phyloP scores from a whole-genome alignment of 2,888 invertebrate genomes.

The Xiphydria camelus region DNA sequence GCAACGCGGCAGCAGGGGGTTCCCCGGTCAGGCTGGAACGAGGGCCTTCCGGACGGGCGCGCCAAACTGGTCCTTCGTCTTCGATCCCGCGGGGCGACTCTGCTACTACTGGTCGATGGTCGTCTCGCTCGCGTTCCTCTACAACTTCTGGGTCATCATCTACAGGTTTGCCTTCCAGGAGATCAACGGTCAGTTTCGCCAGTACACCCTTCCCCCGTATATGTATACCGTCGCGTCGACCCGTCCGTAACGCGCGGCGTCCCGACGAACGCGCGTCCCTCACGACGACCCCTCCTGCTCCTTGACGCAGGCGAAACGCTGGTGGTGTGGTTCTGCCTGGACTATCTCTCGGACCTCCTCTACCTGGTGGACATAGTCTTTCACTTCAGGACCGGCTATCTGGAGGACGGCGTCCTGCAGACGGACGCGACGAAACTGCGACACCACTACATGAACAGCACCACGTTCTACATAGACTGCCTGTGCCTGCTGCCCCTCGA shows the following conservation, averaged over 20 bases:
- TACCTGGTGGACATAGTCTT: conserved; percentile 96
- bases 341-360: conserved; percentile 94
- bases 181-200: conserved; percentile 83
- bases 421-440: conserved; percentile 92
- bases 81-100: conserved; percentile 95
- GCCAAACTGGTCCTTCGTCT: conserved; percentile 92
- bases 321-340: conserved; percentile 94
- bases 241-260: no score
- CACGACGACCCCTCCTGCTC: no score
- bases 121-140: conserved; percentile 92
- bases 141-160: conserved; percentile 98
- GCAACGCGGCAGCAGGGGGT: conserved; percentile 54
- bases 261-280: no score
- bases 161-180: conserved; percentile 99
- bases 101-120: conserved; percentile 98
- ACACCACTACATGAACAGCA: conserved; percentile 97
- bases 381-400: conserved; percentile 95
- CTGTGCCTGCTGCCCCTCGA: conserved; percentile 96
- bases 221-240: no score
- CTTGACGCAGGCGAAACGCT: conserved; percentile 76
- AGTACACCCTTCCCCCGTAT: no score
- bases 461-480: conserved; percentile 98
- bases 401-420: conserved; percentile 97
- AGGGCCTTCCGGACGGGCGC: conserved; percentile 66
- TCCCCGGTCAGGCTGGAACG: conserved; percentile 49